A percentile compares a stretch with the other conserved stretches of the same genome.
Conservation (phyloP, 2,797 vertebrate genomes). For the Manis pentadactyla region DNA sequence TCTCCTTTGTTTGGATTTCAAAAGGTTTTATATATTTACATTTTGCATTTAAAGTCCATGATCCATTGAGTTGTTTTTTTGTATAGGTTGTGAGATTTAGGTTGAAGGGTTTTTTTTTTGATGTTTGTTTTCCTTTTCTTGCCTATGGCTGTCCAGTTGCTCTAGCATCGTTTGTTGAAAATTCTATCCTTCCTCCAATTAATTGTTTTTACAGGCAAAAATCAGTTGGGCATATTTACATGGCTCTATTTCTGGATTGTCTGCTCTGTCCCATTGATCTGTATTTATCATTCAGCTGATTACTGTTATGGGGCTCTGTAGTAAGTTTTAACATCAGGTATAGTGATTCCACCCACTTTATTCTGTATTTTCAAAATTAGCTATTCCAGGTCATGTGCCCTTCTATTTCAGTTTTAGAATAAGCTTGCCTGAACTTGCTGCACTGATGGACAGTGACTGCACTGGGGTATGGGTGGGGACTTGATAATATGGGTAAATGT, state of each 20-base stretch:
- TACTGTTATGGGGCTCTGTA: neutral
- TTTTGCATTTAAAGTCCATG: neutral
- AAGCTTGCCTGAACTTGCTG: neutral
- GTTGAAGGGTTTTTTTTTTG: neutral
- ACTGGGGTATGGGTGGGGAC: too few species aligned
- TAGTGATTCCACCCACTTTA: neutral
- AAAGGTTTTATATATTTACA: slow-evolving; percentile 13
- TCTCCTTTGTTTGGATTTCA: neutral
- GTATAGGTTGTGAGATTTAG: neutral
- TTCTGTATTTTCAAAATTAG: neutral
- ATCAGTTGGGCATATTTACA: neutral
- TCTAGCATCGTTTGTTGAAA: neutral
- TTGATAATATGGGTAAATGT: too few species aligned
- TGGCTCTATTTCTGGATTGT: neutral
- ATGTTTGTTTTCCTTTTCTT: neutral
- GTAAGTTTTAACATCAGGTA: neutral
- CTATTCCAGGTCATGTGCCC: neutral
- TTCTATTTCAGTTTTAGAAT: slow-evolving; percentile 38
- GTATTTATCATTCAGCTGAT: neutral
- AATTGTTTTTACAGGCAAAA: slow-evolving; percentile 49
- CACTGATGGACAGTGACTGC: too few species aligned
- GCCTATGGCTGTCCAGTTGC: neutral
- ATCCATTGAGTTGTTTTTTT: slow-evolving; percentile 31
- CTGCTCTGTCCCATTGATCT: neutral
- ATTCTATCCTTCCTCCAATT: neutral